phyloP scores from a whole-genome alignment of 2,113 vertebrate genomes.

The Micronycteris hirsuta region DNA sequence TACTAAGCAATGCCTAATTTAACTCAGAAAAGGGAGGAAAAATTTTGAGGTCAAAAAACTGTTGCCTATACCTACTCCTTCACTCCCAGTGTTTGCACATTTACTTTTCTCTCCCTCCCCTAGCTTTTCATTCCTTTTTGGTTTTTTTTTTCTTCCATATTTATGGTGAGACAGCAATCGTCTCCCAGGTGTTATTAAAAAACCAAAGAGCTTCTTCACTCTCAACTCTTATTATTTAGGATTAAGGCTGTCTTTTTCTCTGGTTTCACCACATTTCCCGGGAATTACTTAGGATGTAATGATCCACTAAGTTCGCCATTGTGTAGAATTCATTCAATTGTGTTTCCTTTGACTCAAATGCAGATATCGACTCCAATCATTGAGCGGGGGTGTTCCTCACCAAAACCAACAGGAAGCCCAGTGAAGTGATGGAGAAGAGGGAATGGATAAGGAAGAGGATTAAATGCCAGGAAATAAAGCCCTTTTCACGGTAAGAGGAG shows the following conservation, averaged over 20 bases:
- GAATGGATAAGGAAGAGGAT: not conserved
- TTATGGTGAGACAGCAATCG: not conserved
- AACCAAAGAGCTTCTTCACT: not conserved
- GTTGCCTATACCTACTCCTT: not conserved
- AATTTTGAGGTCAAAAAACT: not conserved
- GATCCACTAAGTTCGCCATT: not conserved
- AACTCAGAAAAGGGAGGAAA: not conserved
- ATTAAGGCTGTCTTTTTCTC: not conserved
- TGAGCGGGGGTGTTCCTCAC: not conserved
- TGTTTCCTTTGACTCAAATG: conserved; percentile 20
- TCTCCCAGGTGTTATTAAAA: not conserved
- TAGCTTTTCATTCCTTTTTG: not conserved
- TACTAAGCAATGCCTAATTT: not conserved
- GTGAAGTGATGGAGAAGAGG: not conserved
- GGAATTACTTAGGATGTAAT: conserved; percentile 5
- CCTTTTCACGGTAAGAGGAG: conserved; percentile 40
- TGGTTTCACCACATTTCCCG: conserved; percentile 31
- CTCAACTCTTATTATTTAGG: not conserved
- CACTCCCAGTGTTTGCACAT: not conserved
- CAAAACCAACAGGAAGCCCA: conserved; percentile 52
- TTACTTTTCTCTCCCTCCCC: not conserved
- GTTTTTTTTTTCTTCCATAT: not conserved
- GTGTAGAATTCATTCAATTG: not conserved
- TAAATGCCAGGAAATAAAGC: conserved; percentile 55
- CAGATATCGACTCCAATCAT: conserved; percentile 14